These are phyloP conservation scores for Bos javanicus DNA, from an alignment of 2,113 vertebrate species.

Conservation along the genomic window DNA sequence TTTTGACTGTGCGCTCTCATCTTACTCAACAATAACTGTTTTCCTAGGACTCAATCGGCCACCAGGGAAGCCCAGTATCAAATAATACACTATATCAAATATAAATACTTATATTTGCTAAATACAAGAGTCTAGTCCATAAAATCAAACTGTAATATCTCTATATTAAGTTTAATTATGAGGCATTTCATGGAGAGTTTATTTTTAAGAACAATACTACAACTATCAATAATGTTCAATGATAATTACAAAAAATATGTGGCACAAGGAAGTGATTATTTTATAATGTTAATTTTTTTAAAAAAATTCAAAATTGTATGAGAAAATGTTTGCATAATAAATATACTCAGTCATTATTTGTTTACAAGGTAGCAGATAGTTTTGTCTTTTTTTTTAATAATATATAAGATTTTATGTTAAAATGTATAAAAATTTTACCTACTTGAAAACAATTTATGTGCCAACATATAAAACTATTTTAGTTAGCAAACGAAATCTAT, in stretches of 20 bases:
- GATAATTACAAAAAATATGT: neutral
- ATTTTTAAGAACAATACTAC: neutral
- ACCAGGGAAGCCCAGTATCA: neutral
- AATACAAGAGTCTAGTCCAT: neutral
- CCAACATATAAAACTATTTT: neutral
- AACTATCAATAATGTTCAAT: neutral
- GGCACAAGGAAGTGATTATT: neutral
- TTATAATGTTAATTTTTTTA: neutral
- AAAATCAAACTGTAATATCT: neutral
- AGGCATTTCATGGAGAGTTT: neutral
- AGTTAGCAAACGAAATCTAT: neutral
- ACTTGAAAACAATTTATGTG: neutral
- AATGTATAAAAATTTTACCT: neutral
- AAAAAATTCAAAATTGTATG: neutral
- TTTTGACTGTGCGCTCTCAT: neutral
- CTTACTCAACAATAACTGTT: neutral
- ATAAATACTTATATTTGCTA: neutral
- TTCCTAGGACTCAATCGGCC: neutral
- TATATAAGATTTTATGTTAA: neutral
- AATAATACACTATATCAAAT: neutral
- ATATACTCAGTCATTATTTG: neutral
- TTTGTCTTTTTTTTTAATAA: neutral
- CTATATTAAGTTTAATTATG: neutral
- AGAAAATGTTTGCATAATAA: neutral
- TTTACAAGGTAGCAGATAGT: neutral